A percentile compares a stretch with the other conserved stretches of the same genome.
Conservation (phyloP, 2,888 invertebrate species). For the Cataglyphis cursor region DNA sequence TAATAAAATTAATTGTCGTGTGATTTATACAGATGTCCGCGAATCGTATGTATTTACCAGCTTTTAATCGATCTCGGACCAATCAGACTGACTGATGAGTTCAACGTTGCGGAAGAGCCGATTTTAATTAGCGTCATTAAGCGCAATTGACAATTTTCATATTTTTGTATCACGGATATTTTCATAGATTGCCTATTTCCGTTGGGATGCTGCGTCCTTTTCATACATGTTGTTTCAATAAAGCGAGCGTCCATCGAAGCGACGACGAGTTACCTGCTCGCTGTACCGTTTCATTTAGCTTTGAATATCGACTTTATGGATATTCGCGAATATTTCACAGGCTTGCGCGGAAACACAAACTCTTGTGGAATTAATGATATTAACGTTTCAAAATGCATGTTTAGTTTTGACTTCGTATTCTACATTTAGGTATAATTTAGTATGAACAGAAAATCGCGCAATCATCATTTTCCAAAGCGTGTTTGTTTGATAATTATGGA, state of each 20-base stretch:
- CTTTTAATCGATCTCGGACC: neutral
- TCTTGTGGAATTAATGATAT: slow-evolving; percentile 36
- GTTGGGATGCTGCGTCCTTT: neutral
- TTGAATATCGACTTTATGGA: slow-evolving; percentile 46
- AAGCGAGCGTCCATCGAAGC: neutral
- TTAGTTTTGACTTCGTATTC: slow-evolving; percentile 1
- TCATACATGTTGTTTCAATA: slow-evolving; percentile 41
- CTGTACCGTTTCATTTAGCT: slow-evolving; percentile 46
- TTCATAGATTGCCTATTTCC: slow-evolving; percentile 35
- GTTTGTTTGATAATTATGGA: neutral
- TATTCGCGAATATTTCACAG: slow-evolving; percentile 30
- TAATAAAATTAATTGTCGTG: neutral
- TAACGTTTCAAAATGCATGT: slow-evolving; percentile 26
- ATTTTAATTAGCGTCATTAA: slow-evolving; percentile 41
- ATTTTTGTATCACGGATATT: slow-evolving; percentile 30
- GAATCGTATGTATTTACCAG: neutral
- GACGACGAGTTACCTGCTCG: slow-evolving; percentile 23
- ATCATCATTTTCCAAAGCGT: neutral
- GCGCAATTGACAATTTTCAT: slow-evolving; percentile 11
- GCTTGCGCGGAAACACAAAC: slow-evolving; percentile 19
- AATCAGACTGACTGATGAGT: neutral
- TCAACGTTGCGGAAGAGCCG: slow-evolving; percentile 1
- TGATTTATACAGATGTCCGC: neutral
- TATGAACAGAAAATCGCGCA: neutral
- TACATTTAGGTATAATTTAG: slow-evolving; percentile 20